Evolutionary conservation across 2,888 invertebrate species (phyloP).

Genomic region (Leptogaster cylindrica): DNA sequence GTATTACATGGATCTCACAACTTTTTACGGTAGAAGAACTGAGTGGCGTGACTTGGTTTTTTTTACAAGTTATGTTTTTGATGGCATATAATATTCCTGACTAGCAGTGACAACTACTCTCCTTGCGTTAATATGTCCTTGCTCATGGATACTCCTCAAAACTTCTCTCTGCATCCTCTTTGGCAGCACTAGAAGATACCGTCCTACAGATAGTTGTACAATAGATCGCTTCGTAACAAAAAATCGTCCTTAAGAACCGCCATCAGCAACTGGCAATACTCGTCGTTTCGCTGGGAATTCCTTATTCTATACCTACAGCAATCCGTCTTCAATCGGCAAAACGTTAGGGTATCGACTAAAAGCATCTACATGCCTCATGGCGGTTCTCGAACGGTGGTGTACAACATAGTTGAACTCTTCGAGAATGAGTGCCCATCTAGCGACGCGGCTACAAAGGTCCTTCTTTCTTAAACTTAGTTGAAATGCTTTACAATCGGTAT

Average conservation of each 20-base stretch:
- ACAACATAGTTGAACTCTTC: conserved; percentile 5
- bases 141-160: neutral
- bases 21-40: no score
- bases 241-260: conserved; percentile 39
- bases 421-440: conserved; percentile 45
- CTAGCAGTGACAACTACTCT: neutral
- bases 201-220: conserved; percentile 44
- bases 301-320: no score
- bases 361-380: conserved; percentile 35
- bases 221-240: conserved; percentile 21
- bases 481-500: no score
- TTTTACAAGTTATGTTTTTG: no score
- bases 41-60: no score
- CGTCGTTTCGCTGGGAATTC: conserved; percentile 36
- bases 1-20: no score
- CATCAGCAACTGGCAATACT: conserved; percentile 24
- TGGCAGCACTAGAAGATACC: conserved; percentile 34
- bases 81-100: conserved; percentile 12
- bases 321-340: no score
- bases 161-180: conserved; percentile 27
- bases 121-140: neutral
- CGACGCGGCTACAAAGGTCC: conserved; percentile 50
- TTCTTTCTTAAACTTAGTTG: no score
- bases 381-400: neutral
- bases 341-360: no score